Base-by-base conservation (phyloP, 2,113 vertebrate species). In the Machaerirhynchus nigripectus region DNA sequence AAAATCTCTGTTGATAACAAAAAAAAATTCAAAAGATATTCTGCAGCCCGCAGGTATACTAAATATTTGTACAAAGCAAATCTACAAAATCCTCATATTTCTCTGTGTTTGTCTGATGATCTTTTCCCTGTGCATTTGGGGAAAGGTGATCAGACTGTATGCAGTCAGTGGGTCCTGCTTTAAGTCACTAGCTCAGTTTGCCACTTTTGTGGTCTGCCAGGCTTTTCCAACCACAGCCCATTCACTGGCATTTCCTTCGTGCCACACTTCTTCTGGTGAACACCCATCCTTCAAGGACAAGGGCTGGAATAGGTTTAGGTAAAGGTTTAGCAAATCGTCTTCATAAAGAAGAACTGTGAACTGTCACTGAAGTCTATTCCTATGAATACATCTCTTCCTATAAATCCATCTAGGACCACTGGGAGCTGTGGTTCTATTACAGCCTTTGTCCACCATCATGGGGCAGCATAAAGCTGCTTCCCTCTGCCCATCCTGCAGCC, bases 401-500 rank as follows among this genome's bases (percentile, higher is more conserved):
- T 75, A 59, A 60, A 85, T 90, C 65, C 21, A 2, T 47, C 23
- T 26, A 46, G 50, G 49, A 73, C n/a, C 35, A 5, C 56, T 56
- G 37, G 9, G 57, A 92, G 9, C 16, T 11, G 6, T 55, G 37
- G 6, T 31, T 31, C 44, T 47, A 0, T 37, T 50, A 60, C 1
- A 79, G 33, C 28, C n/a, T 87, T 91, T 71, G 28, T 87, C 63
- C 60, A 46, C 11, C 20, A 26, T 78, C 46, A 28, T 11, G 23
- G 13, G 17, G 31, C 23, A 53, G 61, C 10, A 1, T 16, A 24
- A 84, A 75, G 28, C 67, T 59, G 19, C 24, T 76, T 42, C 24
- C 7, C 27, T 46, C 28, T n/a, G n/a, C 23, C 69, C 1, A 0
- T 30, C 11, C 24, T 37, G 20, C 0, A 0, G 17, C 28, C 15